Percentiles rank a stretch among this genome's conserved stretches.
These are phyloP conservation scores for Turritopsis rubra DNA, from an alignment of 30 jellyfish, hydroid and myxozoan genomes.

Conservation along the genomic window DNA sequence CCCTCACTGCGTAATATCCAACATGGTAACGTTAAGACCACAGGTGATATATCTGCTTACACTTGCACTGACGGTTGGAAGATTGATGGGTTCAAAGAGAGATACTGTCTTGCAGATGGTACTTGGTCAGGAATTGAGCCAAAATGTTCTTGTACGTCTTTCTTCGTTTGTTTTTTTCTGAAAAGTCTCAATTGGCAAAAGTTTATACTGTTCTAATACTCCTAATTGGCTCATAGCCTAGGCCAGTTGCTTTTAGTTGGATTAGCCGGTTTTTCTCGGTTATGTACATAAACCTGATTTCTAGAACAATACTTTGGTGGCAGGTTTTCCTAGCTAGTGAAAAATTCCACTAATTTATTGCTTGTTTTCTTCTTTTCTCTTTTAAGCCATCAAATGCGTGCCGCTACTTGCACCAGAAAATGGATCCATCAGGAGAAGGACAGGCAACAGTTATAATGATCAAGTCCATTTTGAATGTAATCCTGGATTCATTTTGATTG, in stretches of 20 bases:
- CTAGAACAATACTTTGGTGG: too few relatives aligned
- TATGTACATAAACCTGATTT: too few relatives aligned
- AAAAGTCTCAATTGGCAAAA: background rate
- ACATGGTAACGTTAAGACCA: slow-evolving; percentile 27
- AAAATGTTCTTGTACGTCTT: slow-evolving; percentile 55
- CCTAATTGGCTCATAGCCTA: too few relatives aligned
- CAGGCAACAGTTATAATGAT: slow-evolving; percentile 31
- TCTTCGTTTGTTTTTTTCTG: background rate
- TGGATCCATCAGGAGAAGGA: slow-evolving; percentile 19
- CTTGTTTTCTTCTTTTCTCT: background rate
- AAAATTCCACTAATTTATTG: too few relatives aligned
- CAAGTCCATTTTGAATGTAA: slow-evolving; percentile 57
- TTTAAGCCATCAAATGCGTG: slow-evolving; percentile 59
- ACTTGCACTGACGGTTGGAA: slow-evolving; percentile 67
- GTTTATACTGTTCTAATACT: too few relatives aligned
- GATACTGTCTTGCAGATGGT: slow-evolving; percentile 74
- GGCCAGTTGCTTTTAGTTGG: too few relatives aligned
- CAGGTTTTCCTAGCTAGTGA: too few relatives aligned
- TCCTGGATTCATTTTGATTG: slow-evolving; percentile 47
- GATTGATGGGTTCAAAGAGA: slow-evolving; percentile 50
- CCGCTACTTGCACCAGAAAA: slow-evolving; percentile 46
- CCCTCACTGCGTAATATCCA: slow-evolving; percentile 44
- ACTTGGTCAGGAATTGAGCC: slow-evolving; percentile 87
- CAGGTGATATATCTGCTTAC: slow-evolving; percentile 42
- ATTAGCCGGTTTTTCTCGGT: too few relatives aligned